Base-by-base conservation (phyloP, 92 coral and sea anemone genomes). In the Zoanthus sansibaricus region DNA sequence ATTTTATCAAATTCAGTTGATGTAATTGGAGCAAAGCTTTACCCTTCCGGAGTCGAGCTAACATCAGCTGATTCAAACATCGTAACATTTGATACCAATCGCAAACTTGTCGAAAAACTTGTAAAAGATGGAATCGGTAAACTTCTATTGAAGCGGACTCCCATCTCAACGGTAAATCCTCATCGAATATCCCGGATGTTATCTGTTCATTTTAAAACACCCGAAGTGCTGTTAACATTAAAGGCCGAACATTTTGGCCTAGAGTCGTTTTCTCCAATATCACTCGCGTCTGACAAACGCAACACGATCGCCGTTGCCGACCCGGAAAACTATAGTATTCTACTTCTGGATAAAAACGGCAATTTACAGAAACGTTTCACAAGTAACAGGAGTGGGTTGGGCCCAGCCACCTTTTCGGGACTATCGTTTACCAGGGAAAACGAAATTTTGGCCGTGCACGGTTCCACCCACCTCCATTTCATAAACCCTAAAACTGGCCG, bases 221-320 rank as follows among this genome's bases (percentile, higher is more conserved):
- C 89, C 6, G 94, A 84, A 45, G 89, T 90, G 7, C 69, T 83
- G 20, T 47, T 91, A 30, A 91, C 94, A 0, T 17, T 91, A 13
- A 91, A 42, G 12, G 94, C 98, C 6, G 74, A 84, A n/a, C 91
- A 87, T 32, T 15, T 94, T 12, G 98, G 91, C 0, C 76, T 94
- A 47, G 96, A 93, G 20, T 93, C 95, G 18, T 94, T 94, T 46
- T 94, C 98, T 0, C 98, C 98, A 5, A 82, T 94, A n/a, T 91
- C 94, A 17, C 79, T 94, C 18, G 94, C 98, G 13, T 93, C 98
- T n/a, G 94, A 94, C 71, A 96, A 94, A 5, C 72, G 79, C 46
- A 87, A 76, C 45, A 64, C 68, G 71, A 83, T 94, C 70, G 98
- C 98, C 20, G 89, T 94, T 1, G 95, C 98, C 7, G 98, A 94